Percentiles rank a stretch among this genome's conserved stretches.
phyloP scores from a whole-genome alignment of 2,888 invertebrate genomes.

The Phengaris alcon region DNA sequence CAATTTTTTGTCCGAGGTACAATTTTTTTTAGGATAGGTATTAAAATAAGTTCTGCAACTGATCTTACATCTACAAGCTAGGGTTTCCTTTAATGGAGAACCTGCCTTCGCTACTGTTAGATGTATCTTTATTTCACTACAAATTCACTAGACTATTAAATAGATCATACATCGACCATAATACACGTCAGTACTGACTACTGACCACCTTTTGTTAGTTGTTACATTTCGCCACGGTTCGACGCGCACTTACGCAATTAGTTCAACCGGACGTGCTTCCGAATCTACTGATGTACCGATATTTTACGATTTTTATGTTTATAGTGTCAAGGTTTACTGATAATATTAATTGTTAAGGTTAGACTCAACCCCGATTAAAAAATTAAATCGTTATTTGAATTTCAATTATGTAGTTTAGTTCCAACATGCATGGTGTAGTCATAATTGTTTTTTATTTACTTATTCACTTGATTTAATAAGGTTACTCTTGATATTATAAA shows the following conservation, averaged over 20 bases:
- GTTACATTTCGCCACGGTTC: constrained; percentile 18
- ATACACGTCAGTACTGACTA: not conserved
- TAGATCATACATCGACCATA: not conserved
- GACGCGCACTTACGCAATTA: constrained; percentile 16
- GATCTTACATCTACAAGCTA: no score
- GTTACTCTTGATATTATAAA: no score
- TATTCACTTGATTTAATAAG: no score
- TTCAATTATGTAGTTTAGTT: not conserved
- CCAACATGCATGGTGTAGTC: not conserved
- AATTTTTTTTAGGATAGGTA: no score
- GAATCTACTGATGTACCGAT: constrained; percentile 24
- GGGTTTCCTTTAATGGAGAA: no score
- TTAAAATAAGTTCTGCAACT: no score
- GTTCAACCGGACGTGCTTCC: constrained; percentile 21
- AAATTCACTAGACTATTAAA: not conserved
- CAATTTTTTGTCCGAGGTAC: no score
- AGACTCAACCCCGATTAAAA: not conserved
- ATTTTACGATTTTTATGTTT: constrained; percentile 23
- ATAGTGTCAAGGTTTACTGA: constrained; percentile 10
- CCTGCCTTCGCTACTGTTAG: no score
- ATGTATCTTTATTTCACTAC: no score
- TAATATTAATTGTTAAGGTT: not conserved
- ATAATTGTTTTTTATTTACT: no score
- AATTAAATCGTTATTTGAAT: constrained; percentile 3
- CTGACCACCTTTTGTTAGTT: not conserved